These are phyloP conservation scores for Macquaria ambigua DNA, from an alignment of 2,113 vertebrate genomes.

Conservation along the genomic window DNA sequence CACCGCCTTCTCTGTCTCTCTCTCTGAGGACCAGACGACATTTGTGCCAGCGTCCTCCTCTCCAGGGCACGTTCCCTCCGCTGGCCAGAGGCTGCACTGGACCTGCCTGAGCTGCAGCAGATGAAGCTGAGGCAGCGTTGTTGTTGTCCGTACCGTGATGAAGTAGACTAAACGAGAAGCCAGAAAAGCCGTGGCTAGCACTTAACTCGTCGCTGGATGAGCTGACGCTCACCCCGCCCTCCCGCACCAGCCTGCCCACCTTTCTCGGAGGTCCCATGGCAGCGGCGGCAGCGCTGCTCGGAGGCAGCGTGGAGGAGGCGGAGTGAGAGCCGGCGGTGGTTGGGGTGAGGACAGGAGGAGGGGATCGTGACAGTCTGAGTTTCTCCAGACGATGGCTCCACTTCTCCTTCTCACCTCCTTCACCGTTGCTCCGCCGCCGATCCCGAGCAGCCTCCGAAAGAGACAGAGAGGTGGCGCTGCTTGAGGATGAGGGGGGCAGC, in stretches of 20 bases:
- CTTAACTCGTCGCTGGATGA: constrained; percentile 82
- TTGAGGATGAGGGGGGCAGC: constrained; percentile 81
- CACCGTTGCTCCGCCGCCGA: constrained; percentile 84
- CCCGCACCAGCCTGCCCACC: constrained; percentile 82
- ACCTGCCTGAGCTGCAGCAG: constrained; percentile 26
- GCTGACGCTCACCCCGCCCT: constrained; percentile 84
- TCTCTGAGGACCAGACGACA: constrained; percentile 91
- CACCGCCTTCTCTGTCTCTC: constrained; percentile 81
- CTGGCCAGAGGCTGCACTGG: constrained; percentile 67
- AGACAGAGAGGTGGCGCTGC: constrained; percentile 84
- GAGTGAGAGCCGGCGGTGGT: constrained; percentile 11
- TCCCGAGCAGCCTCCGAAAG: constrained; percentile 79
- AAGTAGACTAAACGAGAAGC: constrained; percentile 84
- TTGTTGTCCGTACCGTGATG: constrained; percentile 83
- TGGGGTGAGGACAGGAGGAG: constrained; percentile 72
- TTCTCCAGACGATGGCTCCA: constrained; percentile 93
- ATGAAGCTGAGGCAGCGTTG: constrained; percentile 50
- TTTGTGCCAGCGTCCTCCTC: constrained; percentile 89
- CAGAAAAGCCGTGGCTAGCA: constrained; percentile 76
- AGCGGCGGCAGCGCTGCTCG: constrained; percentile 61
- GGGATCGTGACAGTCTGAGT: constrained; percentile 86
- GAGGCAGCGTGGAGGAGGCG: constrained; percentile 67
- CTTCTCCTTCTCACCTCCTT: constrained; percentile 88
- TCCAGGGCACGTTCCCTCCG: constrained; percentile 79
- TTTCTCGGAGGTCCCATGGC: constrained; percentile 65